Evolutionary conservation across 2,797 vertebrate species (phyloP).

Genomic region (Hoplostethus atlanticus): DNA sequence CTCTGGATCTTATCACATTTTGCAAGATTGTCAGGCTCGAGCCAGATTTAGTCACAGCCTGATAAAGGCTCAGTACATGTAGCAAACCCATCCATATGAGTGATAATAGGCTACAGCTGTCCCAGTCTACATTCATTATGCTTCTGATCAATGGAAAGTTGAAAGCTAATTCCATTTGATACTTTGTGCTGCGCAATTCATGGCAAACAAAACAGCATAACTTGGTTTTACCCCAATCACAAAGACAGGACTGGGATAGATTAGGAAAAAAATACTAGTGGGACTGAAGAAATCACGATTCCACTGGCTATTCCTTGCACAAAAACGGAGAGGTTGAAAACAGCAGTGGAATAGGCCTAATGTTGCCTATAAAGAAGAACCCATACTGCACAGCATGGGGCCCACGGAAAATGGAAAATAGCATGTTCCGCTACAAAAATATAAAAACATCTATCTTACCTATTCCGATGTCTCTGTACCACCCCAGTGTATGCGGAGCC

Average conservation of each 20-base stretch:
- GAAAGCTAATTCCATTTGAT: conserved; percentile 20
- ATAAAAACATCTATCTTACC: conserved; percentile 63
- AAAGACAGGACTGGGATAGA: neutral
- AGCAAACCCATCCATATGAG: neutral
- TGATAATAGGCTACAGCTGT: conserved; percentile 12
- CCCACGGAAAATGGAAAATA: neutral
- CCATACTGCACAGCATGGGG: neutral
- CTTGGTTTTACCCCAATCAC: too few species aligned
- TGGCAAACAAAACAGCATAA: too few species aligned
- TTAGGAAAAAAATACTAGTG: neutral
- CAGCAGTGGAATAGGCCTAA: neutral
- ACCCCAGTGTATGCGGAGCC: conserved; percentile 72
- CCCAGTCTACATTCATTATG: conserved; percentile 1
- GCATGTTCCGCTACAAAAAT: neutral
- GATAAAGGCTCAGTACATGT: conserved; percentile 47
- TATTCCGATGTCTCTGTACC: conserved; percentile 80
- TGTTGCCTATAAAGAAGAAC: neutral
- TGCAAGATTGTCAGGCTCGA: conserved; percentile 30
- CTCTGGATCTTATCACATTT: conserved; percentile 61
- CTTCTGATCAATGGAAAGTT: conserved; percentile 13
- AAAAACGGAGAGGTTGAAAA: neutral
- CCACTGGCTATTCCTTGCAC: neutral
- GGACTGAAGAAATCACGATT: neutral
- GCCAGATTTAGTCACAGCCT: conserved; percentile 53
- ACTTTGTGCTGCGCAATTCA: neutral